Base-by-base conservation (phyloP, 2,797 vertebrate genomes). In the Rhinophrynus dorsalis region DNA sequence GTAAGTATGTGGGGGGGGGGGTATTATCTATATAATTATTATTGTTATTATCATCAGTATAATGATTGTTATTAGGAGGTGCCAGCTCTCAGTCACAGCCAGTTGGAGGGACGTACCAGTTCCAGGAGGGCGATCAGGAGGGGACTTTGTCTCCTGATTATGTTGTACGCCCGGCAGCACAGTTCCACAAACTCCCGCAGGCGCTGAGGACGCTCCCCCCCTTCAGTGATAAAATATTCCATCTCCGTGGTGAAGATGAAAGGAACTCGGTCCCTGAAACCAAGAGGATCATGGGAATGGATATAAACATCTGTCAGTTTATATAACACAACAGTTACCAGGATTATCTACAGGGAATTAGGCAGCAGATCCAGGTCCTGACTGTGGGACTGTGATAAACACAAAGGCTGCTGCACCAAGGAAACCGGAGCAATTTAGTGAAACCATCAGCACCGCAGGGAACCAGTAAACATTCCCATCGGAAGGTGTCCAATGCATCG, bases 201-300 rank as follows among this genome's bases (percentile, higher is more conserved):
- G 3, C 86, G 85, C 62, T 91, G 89, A 12, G 91, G 90, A 30
- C 89, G 91, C 82, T 88, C 83, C 0, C 92, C 93, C 1, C 93
- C 94, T 1, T 91, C 91, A 1, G 94, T 95, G 82, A 96, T 95
- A 78, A 96, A 93, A 83, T 94, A 91, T 63, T 93, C 91, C 94
- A 97, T 98, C 82, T 97, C 95, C 2, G 93, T 92, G 1, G 94
- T 93, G 74, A 95, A 96, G 82, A 96, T 89, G 81, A 98, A 97
- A 1, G 95, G 94, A 1, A 90, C 90, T 47, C 93, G 79, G 71
- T 96, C 95, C 80, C 95, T 98, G 17, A 32, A 73, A 76, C 5
- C 3, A 15, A 1, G 38, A 58, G 9, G 29, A 30, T n/a, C n/a
- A n/a, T n/a, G n/a, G n/a, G n/a, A n/a, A n/a, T n/a, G n/a, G n/a